Conservation (phyloP, 1,140 invertebrate species). For the Glomeris maerens region DNA sequence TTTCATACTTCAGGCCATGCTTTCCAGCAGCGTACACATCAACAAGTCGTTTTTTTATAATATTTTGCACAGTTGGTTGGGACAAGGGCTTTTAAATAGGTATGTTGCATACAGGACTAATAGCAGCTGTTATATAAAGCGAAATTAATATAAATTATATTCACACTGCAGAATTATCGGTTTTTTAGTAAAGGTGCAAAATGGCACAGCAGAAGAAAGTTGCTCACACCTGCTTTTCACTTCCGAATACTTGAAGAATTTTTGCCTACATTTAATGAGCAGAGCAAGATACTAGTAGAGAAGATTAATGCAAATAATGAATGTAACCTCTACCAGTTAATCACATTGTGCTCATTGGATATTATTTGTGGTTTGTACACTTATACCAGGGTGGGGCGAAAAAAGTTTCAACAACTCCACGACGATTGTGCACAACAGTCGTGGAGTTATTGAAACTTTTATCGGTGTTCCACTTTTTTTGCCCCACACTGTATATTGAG, state of each 20-base stretch:
- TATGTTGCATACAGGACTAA: slow-evolving; percentile 1
- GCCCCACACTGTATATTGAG: no score
- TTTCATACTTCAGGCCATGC: no score
- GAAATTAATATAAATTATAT: background rate
- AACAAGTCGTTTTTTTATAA: slow-evolving; percentile 62
- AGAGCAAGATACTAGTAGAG: slow-evolving; percentile 47
- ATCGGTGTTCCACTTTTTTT: no score
- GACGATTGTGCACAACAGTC: no score
- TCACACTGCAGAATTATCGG: no score
- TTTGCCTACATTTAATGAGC: slow-evolving; percentile 62
- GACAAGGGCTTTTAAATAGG: slow-evolving; percentile 68
- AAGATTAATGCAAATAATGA: slow-evolving; percentile 46
- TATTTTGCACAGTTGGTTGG: slow-evolving; percentile 64
- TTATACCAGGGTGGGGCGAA: no score
- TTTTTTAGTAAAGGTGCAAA: slow-evolving; percentile 44
- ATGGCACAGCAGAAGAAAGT: slow-evolving; percentile 65
- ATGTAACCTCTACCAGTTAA: slow-evolving; percentile 59
- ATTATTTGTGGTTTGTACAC: slow-evolving; percentile 39
- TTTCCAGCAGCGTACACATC: no score
- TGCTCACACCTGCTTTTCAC: slow-evolving; percentile 83
- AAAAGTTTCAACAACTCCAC: no score
- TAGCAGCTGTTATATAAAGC: background rate
- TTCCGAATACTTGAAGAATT: slow-evolving; percentile 77
- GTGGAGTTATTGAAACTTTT: no score
- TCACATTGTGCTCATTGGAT: slow-evolving; percentile 63